These are phyloP conservation scores for Perizoma flavofasciatum DNA, from an alignment of 2,888 invertebrate species.

Conservation along the genomic window DNA sequence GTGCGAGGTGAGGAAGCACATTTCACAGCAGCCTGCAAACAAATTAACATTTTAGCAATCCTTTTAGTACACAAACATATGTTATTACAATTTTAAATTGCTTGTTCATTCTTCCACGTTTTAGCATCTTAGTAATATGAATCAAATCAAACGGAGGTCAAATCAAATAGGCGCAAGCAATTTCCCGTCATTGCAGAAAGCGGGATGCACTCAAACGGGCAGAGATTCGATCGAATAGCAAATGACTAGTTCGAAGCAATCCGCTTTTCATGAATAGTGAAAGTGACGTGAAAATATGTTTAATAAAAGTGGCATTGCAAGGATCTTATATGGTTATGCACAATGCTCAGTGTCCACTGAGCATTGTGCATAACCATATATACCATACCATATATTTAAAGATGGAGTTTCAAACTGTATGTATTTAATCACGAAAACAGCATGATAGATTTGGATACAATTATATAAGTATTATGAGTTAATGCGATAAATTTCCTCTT, in stretches of 20 bases:
- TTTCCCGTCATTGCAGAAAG: conserved; percentile 28
- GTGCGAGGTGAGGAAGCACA: conserved; percentile 80
- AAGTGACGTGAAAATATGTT: conserved; percentile 11
- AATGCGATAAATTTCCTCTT: too few relatives aligned
- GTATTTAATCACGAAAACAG: too few relatives aligned
- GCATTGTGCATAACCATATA: too few relatives aligned
- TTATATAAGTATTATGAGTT: too few relatives aligned
- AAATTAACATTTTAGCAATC: conserved; percentile 31
- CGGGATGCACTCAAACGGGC: conserved; percentile 31
- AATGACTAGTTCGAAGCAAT: conserved; percentile 27
- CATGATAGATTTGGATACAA: too few relatives aligned
- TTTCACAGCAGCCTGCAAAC: conserved; percentile 77
- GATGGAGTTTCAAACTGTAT: too few relatives aligned
- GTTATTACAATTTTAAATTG: not conserved
- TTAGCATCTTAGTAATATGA: conserved; percentile 12
- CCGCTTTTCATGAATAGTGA: conserved; percentile 23
- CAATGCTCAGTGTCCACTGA: too few relatives aligned
- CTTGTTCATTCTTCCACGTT: not conserved
- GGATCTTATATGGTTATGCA: not conserved
- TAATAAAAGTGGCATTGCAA: not conserved
- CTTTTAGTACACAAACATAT: not conserved
- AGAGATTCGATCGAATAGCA: conserved; percentile 33
- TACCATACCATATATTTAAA: too few relatives aligned
- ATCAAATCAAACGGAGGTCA: conserved; percentile 28
- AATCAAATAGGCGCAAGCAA: conserved; percentile 34